A percentile compares a stretch with the other conserved stretches of the same genome.
phyloP scores from a whole-genome alignment of 2,113 vertebrate genomes.

The Barbus barbus region DNA sequence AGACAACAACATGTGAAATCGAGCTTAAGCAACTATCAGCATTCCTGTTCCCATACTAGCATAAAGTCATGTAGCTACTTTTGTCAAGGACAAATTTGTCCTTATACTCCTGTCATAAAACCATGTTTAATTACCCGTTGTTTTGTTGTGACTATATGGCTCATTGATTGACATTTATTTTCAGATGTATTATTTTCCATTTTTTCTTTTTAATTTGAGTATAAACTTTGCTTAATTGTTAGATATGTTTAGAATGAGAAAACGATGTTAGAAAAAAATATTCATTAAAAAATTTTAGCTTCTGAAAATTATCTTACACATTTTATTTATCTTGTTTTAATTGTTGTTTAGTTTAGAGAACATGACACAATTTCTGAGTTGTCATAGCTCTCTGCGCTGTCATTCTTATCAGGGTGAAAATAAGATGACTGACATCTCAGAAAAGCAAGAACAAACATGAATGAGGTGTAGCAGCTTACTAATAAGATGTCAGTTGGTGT shows the following conservation, averaged over 20 bases:
- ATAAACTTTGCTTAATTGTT: background rate
- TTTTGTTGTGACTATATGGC: background rate
- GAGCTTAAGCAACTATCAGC: background rate
- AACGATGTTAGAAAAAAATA: too few relatives aligned
- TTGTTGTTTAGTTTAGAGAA: background rate
- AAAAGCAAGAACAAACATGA: slow-evolving; percentile 60
- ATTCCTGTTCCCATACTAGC: background rate
- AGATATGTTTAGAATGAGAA: background rate
- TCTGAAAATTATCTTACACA: background rate
- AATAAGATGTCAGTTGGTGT: slow-evolving; percentile 54
- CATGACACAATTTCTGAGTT: background rate
- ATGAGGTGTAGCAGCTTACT: slow-evolving; percentile 52
- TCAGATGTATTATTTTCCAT: background rate
- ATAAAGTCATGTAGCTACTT: background rate
- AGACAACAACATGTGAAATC: background rate
- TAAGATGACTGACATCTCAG: slow-evolving; percentile 58
- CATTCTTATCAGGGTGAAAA: slow-evolving; percentile 44
- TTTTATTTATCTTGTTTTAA: background rate
- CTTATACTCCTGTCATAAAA: background rate
- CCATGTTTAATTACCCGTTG: too few relatives aligned
- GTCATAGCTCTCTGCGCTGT: slow-evolving; percentile 48
- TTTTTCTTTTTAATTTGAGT: background rate
- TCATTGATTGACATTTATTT: slow-evolving; percentile 24
- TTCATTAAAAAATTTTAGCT: too few relatives aligned
- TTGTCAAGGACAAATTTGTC: background rate